Percentiles rank a stretch among this genome's conserved stretches.
These are phyloP conservation scores for Cecropterus lyciades DNA, from an alignment of 1,140 invertebrate species.

Conservation along the genomic window DNA sequence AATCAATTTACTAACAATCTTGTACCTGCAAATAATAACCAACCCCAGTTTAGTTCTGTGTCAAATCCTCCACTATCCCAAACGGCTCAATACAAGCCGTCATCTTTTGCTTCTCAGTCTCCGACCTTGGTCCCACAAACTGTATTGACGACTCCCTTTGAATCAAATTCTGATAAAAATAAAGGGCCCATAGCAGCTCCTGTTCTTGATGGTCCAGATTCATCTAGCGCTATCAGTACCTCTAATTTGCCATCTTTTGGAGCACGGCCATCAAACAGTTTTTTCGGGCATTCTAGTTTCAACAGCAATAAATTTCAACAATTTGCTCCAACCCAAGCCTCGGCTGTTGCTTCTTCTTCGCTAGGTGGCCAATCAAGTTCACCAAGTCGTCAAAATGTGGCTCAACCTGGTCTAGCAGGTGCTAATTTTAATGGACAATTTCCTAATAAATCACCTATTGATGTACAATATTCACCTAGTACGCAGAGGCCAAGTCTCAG, in stretches of 20 bases:
- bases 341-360: conserved; percentile 1
- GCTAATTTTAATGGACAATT: neutral
- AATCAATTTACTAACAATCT: conserved; percentile 22
- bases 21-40: conserved; percentile 13
- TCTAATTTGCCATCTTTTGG: conserved; percentile 17
- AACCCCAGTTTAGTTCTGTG: conserved; percentile 1
- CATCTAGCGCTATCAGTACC: neutral
- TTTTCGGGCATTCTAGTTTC: conserved; percentile 13
- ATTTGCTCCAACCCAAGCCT: conserved; percentile 17
- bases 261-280: conserved; percentile 1
- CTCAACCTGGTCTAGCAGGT: neutral
- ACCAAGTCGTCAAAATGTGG: neutral
- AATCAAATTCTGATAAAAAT: conserved; percentile 33
- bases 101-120: conserved; percentile 34
- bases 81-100: conserved; percentile 23
- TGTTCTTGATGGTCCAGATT: conserved; percentile 21
- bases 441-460: conserved; percentile 8
- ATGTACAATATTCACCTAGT: conserved; percentile 43
- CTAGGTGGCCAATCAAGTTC: conserved; percentile 4
- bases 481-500: conserved; percentile 43
- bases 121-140: conserved; percentile 46
- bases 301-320: conserved; percentile 9
- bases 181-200: conserved; percentile 10
- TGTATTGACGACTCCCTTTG: conserved; percentile 55
- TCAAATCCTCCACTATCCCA: neutral